A percentile compares a stretch with the other conserved stretches of the same genome.
phyloP scores from a whole-genome alignment of 2,888 invertebrate genomes.

The Cataglyphis albicans region DNA sequence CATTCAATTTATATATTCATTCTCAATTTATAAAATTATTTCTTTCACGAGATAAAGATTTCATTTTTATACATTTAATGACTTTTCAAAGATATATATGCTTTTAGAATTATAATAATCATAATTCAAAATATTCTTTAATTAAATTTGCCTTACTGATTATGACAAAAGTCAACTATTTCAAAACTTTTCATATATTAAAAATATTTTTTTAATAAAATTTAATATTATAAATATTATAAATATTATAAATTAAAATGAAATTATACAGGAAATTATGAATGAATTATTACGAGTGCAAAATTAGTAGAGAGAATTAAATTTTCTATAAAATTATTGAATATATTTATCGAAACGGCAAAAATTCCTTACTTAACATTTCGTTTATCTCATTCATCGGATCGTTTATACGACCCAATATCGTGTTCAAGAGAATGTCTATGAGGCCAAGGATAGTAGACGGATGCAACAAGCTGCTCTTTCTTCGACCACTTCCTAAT shows the following conservation, averaged over 20 bases:
- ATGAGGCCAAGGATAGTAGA: slow-evolving; percentile 61
- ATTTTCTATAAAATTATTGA: background rate
- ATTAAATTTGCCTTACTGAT: background rate
- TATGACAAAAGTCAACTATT: no score
- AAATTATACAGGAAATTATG: background rate
- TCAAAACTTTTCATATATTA: background rate
- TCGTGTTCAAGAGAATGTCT: slow-evolving; percentile 33
- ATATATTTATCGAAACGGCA: background rate
- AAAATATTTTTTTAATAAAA: background rate
- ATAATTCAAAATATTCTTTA: background rate
- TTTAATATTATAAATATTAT: background rate
- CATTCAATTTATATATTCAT: background rate
- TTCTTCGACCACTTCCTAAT: slow-evolving; percentile 79
- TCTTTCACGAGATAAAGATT: background rate
- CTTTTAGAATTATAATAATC: no score
- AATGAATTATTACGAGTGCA: background rate
- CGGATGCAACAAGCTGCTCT: slow-evolving; percentile 79
- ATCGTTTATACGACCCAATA: slow-evolving; percentile 11
- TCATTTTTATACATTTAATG: background rate
- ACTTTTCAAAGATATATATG: background rate
- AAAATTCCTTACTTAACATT: background rate
- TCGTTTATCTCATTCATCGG: background rate
- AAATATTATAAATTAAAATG: background rate
- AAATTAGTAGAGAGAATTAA: background rate
- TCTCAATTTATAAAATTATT: background rate